Evolutionary conservation across 2,113 vertebrate genomes (phyloP), one percentile per base, ranked within the genome.

Genomic region (Dipodomys merriami): DNA sequence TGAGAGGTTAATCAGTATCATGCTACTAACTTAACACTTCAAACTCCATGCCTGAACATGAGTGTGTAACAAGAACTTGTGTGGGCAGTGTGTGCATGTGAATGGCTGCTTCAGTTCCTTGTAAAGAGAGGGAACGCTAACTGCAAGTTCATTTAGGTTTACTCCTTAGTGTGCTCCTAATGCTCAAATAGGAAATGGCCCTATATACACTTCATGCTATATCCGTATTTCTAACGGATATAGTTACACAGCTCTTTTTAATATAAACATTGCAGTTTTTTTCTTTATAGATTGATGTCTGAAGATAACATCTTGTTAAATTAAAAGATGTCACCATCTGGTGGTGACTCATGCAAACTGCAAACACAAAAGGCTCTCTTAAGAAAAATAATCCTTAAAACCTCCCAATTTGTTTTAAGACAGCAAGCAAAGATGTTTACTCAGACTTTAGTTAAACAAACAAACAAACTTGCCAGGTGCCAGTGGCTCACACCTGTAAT

Each of bases 251-350:
- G 44, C 78, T 93, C 29, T 76, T 82, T 85, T 27, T 83, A 93
- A 79, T 86, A 89, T 90, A 85, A 64, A 83, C 9, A 88, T 69
- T 57, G 9, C 46, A 84, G 53, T 7, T 91, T 88, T 95, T 95
- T 90, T 90, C 74, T 95, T 27, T 71, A n/a, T 69, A 87, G 73
- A 72, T 49, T n/a, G 46, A 90, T 81, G 22, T 44, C 35, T 83
- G 23, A 85, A 92, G 73, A 76, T 33, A 81, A 78, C 92, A 92
- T 30, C 29, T 68, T 64, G 19, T 18, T n/a, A 90, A 85, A 68
- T 87, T n/a, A 46, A 7, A 96, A 95, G 95, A 93, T 83, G 88
- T 76, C 84, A 79, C 91, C 94, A 94, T 91, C 93, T 95, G 69
- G 94, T 95, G 95, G 93, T 80, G 49, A 90, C 12, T 93, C 29